Conservation (phyloP, 2,113 vertebrate species). For the Cisticola juncidis region DNA sequence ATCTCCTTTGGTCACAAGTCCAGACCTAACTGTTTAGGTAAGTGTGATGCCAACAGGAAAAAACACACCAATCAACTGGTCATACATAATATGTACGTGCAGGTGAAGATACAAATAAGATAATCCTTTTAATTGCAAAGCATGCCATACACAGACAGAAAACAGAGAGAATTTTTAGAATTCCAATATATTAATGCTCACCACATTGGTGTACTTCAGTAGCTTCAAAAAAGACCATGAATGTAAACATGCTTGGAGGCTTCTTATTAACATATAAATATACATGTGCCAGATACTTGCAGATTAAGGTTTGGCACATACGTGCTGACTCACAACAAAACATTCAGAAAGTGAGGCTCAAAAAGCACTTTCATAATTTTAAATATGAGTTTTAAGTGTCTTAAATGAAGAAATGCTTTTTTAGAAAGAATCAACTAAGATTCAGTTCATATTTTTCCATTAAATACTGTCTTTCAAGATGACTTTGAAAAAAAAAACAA, state of each 20-base stretch:
- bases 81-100: not conserved
- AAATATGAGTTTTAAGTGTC: not conserved
- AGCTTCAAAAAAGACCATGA: not conserved
- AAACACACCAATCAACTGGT: not conserved
- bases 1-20: not conserved
- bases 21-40: not conserved
- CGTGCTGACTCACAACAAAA: not conserved
- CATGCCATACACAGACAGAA: not conserved
- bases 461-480: not conserved
- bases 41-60: not conserved
- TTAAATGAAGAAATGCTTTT: not conserved
- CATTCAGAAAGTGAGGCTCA: not conserved
- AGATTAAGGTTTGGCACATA: not conserved
- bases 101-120: not conserved
- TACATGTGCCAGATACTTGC: not conserved
- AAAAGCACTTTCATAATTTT: not conserved
- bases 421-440: not conserved
- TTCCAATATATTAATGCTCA: not conserved
- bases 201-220: not conserved
- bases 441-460: not conserved
- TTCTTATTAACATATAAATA: not conserved
- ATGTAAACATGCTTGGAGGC: not conserved
- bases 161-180: not conserved
- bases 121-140: not conserved
- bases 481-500: not conserved